Base-by-base conservation (phyloP, 2,888 invertebrate genomes). In the Agonopterix arenella region DNA sequence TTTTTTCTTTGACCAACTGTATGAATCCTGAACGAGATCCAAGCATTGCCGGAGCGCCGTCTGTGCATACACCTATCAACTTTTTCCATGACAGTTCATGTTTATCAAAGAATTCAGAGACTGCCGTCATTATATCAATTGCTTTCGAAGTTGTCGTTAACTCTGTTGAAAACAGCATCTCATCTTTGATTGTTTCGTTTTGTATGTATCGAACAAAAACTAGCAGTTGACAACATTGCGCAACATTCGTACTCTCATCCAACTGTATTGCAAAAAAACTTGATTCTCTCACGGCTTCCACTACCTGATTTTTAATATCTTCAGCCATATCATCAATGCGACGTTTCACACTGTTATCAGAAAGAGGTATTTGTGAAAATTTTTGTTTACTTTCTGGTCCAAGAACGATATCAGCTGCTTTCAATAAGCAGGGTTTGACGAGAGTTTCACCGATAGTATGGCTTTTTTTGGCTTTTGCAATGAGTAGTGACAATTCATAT, bases 41-140 rank as follows among this genome's bases (percentile, higher is more conserved):
- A 45, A 62, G 47, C 60, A 63, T 56, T 46, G 56, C 58, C 8
- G 62, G 60, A 57, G 60, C 60, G 43, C 61, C 60, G 36, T 66
- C 59, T 47, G 61, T 63, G 52, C 59, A 61, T 7, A 64, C 45
- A n/a, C 52, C 60, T 11, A 56, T 51, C 36, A 62, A 52, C 16
- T 59, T 64, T 28, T 62, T 44, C 65, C 59, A 66, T 49, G 44
- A 46, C 42, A 62, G 45, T 11, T 50, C 37, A 9, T 37, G 5
- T 37, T 37, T 9, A 5, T 37, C 37, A 37, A 37, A 8, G 9
- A 37, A 37, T 37, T 37, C 7, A 8, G 5, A 8, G 5, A 37
- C 7, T 9, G 37, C 9, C 9, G 5, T 5, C 5, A 37, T 8
- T 37, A 37, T 9, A 9, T 37, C 37, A 8, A 8, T 9, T 5